Evolutionary conservation across 2,888 invertebrate genomes (phyloP).

Genomic region (Luperina testacea): DNA sequence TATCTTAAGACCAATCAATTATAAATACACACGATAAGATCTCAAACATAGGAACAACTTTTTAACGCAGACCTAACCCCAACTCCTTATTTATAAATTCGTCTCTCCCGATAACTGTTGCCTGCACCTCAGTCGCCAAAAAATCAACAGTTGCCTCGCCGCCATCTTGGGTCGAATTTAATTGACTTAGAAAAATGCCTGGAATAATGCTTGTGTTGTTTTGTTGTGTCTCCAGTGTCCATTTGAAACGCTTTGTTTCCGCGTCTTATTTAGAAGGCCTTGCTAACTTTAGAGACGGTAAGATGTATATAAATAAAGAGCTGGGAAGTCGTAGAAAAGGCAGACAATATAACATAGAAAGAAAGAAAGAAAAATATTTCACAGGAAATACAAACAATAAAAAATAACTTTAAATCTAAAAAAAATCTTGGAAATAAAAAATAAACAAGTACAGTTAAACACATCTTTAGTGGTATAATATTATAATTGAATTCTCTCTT

Average conservation of each 20-base stretch:
- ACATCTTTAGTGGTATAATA: no score
- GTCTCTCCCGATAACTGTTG: conserved; percentile 42
- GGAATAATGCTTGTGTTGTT: conserved; percentile 70
- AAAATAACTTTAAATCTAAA: no score
- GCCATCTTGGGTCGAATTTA: conserved; percentile 82
- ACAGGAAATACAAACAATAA: no score
- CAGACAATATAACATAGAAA: background rate
- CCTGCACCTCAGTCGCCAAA: conserved; percentile 53
- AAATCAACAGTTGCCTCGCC: conserved; percentile 58
- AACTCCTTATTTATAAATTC: conserved; percentile 38
- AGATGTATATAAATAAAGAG: conserved; percentile 42
- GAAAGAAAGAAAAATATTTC: background rate
- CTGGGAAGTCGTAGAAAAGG: conserved; percentile 25
- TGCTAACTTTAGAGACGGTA: conserved; percentile 39
- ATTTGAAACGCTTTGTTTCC: conserved; percentile 79
- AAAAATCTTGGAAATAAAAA: no score
- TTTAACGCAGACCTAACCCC: background rate
- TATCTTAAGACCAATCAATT: conserved; percentile 10
- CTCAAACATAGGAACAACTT: conserved; percentile 1
- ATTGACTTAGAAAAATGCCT: conserved; percentile 85
- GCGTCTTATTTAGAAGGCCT: conserved; percentile 67
- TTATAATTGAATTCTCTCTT: conserved; percentile 1
- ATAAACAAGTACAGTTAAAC: no score
- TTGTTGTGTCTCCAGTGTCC: conserved; percentile 74
- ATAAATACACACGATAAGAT: conserved; percentile 42